These are phyloP conservation scores for Atherinomorus stipes DNA, from an alignment of 2,113 vertebrate species.

Conservation along the genomic window DNA sequence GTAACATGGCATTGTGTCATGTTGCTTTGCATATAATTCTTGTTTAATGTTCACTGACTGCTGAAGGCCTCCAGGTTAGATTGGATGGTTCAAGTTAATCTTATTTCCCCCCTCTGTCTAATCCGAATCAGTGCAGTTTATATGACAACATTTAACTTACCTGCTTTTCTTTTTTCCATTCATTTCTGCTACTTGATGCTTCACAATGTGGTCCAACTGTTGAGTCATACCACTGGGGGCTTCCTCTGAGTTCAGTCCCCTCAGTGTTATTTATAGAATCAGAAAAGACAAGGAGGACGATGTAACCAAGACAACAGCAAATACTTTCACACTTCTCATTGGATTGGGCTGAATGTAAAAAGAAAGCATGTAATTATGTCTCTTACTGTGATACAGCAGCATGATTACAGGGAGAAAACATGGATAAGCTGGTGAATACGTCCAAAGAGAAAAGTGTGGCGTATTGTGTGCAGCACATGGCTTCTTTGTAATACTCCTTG, in stretches of 20 bases:
- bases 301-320: constrained; percentile 78
- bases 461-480: constrained; percentile 40
- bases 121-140: constrained; percentile 8
- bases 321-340: constrained; percentile 72
- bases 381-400: constrained; percentile 67
- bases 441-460: constrained; percentile 46
- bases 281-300: constrained; percentile 73
- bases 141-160: not conserved
- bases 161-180: constrained; percentile 39
- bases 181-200: constrained; percentile 54
- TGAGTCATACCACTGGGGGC: constrained; percentile 75
- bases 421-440: constrained; percentile 48
- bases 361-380: constrained; percentile 75
- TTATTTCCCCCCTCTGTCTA: not conserved
- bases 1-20: constrained; percentile 44
- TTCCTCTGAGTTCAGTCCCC: constrained; percentile 73
- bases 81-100: constrained; percentile 10
- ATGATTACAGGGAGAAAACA: constrained; percentile 69
- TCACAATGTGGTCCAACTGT: constrained; percentile 68
- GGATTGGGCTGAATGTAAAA: constrained; percentile 63
- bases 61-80: constrained; percentile 36
- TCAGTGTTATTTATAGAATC: constrained; percentile 77
- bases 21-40: constrained; percentile 29
- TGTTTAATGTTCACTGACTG: not conserved
- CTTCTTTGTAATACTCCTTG: constrained; percentile 6